Evolutionary conservation across 2,113 vertebrate genomes (phyloP).

Genomic region (Laticauda laticaudata): DNA sequence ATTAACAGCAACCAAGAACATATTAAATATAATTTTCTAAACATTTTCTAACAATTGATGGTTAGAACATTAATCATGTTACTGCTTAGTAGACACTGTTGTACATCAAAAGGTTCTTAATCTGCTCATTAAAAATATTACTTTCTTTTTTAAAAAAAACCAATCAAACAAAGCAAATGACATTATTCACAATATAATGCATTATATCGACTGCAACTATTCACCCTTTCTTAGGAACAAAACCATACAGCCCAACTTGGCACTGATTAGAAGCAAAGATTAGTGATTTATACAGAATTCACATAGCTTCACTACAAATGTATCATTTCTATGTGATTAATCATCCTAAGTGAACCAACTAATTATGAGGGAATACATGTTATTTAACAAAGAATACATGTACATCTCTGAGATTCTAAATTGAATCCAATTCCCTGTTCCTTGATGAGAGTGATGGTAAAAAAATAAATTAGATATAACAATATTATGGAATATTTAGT

Average conservation of each 20-base stretch:
- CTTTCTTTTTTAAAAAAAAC: rapidly evolving
- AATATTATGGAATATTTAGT: not conserved
- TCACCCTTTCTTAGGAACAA: not conserved
- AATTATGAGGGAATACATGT: not conserved
- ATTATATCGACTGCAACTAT: not conserved
- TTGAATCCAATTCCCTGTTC: not conserved
- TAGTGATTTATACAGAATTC: conserved; percentile 16
- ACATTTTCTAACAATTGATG: not conserved
- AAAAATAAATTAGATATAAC: not conserved
- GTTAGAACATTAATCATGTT: not conserved
- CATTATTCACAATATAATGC: not conserved
- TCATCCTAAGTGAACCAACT: not conserved
- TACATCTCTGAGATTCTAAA: not conserved
- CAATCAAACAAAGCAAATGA: not conserved
- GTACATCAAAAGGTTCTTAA: not conserved
- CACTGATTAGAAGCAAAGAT: conserved; percentile 10
- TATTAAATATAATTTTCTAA: not conserved
- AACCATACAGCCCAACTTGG: not conserved
- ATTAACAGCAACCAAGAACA: not conserved
- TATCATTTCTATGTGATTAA: conserved; percentile 10
- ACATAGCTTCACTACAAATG: not conserved
- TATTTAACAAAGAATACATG: not conserved
- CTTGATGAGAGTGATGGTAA: not conserved
- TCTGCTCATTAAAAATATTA: not conserved
- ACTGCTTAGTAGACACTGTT: not conserved